Base-by-base conservation (phyloP, 2,888 invertebrate species). In the Villa cingulata region DNA sequence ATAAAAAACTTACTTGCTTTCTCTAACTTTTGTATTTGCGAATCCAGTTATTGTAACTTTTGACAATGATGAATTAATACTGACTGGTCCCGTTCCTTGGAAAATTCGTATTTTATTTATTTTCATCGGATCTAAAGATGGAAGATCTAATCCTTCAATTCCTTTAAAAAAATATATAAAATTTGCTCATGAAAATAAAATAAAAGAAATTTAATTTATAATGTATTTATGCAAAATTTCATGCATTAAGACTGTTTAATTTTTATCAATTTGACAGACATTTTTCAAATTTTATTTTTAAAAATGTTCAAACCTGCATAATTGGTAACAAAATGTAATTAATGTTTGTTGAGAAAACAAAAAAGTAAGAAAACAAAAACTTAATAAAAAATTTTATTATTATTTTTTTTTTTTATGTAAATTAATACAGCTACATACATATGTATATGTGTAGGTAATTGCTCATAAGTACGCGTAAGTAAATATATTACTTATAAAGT, bases 81-180 rank as follows among this genome's bases (percentile, higher is more conserved):
- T 78, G 1, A 81, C 80, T 14, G 80, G 80, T 15, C 80, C 80
- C 41, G 75, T 75, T 29, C 80, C 80, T 72, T 80, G 78, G 43
- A 79, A 63, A 60, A 81, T 78, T 66, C 74, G 72, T 61, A 80
- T 74, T 66, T 73, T 71, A 16, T 76, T 74, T 41, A 81, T 74
- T 57, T 75, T 73, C 45, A 81, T 57, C 3, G 80, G 80, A 63
- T 81, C 80, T 56, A 79, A 62, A 20, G 76, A 71, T 29, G 71
- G 65, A 56, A 80, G 61, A 49, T 53, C 53, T 1, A 57, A 41
- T 16, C 55, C 57, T 4, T 54, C 51, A 37, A 56, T 50, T 16
- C 55, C 56, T 55, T 34, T n/a, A n/a, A 9, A 9, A 12, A 29
- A 9, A 12, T 29, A n/a, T 29, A 29, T 6, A 29, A 9, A 29